Base-by-base conservation (phyloP, 2,113 vertebrate species). In the Toxostoma redivivum region DNA sequence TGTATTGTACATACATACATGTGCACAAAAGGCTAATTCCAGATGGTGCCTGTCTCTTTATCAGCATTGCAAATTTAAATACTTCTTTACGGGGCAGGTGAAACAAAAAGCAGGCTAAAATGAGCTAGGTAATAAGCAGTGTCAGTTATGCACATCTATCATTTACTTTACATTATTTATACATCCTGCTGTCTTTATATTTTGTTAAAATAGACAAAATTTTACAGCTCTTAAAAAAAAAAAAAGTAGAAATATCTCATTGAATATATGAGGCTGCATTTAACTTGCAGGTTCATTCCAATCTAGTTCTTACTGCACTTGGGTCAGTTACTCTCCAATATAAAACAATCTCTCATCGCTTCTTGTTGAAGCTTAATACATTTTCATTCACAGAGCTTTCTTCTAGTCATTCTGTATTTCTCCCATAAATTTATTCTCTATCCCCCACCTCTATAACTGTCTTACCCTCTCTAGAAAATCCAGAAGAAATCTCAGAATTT, bases 61-160 rank as follows among this genome's bases (percentile, higher is more conserved):
- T 15, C 18, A 58, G 35, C 14, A 81, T 40, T 11, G 60, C 24
- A 64, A 71, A 64, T 45, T 53, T 12, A 45, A 14, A 21, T n/a
- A n/a, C 12, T 27, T 17, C 60, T 38, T 42, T 50, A 65, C 9
- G 7, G 5, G 5, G 11, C 0, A 1, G 2, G 3, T 53, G 11
- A 67, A 74, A 45, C 8, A 12, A 15, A 69, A 83, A 81, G 54
- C 22, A 74, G 6, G 31, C 12, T 86, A 47, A 83, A 94, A 86
- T 37, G 30, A 72, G 18, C 8, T 31, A 69, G 9, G 5, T 28
- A 60, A 45, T 64, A 30, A 77, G 17, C 25, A 72, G 14, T 11
- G 4, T 54, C 22, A 56, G 30, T 50, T 77, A 50, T 11, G 53
- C 12, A 48, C 5, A 65, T 48, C 10, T 40, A 44, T 70, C 0